phyloP scores from a whole-genome alignment of 2,113 vertebrate genomes.

The Ceratotherium simum region DNA sequence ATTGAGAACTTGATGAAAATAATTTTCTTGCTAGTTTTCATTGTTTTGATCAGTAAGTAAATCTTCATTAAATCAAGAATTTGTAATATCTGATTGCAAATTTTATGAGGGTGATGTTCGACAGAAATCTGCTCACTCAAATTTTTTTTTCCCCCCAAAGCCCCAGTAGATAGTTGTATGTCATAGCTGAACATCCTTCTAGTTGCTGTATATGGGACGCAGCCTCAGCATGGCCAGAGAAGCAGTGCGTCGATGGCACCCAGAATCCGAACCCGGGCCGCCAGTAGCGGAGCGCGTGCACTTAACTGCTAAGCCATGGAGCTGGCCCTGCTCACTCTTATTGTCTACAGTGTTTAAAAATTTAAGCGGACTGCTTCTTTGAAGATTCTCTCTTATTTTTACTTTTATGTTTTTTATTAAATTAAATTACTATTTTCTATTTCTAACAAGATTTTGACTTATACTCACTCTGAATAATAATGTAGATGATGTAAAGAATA shows the following conservation, averaged over 20 bases:
- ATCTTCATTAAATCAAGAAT: neutral
- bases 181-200: too few species aligned
- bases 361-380: neutral
- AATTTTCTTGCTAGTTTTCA: neutral
- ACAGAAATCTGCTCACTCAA: neutral
- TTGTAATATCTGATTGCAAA: neutral
- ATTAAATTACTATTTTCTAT: neutral
- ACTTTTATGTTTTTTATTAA: neutral
- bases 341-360: neutral
- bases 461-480: neutral
- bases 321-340: neutral
- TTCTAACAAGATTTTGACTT: constrained; percentile 5
- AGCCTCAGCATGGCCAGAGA: too few species aligned
- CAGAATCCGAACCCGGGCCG: too few species aligned
- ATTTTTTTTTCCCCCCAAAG: too few species aligned
- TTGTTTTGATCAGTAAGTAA: neutral
- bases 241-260: too few species aligned
- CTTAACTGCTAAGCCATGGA: too few species aligned
- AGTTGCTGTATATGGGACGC: too few species aligned
- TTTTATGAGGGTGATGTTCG: neutral
- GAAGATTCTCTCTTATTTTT: neutral
- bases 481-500: neutral
- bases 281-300: too few species aligned
- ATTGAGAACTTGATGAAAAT: neutral
- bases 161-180: too few species aligned